These are phyloP conservation scores for Psilanteris sp. DNA, from an alignment of 1,140 invertebrate genomes.

Conservation along the genomic window DNA sequence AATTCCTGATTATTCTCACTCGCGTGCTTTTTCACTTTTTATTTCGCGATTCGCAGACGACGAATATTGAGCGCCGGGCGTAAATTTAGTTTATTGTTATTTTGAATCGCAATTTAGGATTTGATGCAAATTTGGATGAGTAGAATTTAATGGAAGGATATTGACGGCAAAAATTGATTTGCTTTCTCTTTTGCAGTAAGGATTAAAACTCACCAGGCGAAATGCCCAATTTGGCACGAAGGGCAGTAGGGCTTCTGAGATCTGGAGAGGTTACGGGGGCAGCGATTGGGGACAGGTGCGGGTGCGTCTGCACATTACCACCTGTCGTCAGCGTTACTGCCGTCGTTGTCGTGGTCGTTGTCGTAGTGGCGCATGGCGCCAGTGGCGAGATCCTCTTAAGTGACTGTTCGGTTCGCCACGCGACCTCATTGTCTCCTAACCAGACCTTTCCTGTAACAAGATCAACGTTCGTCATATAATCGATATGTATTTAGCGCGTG, in stretches of 20 bases:
- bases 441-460: slow-evolving; percentile 75
- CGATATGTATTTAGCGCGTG: background rate
- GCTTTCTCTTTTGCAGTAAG: too few species aligned
- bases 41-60: too few species aligned
- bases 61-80: too few species aligned
- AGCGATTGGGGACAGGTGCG: slow-evolving; percentile 75
- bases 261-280: slow-evolving; percentile 74
- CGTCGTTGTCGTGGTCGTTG: slow-evolving; percentile 67
- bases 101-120: too few species aligned
- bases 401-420: slow-evolving; percentile 76
- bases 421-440: slow-evolving; percentile 75
- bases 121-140: too few species aligned
- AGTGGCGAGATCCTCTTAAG: slow-evolving; percentile 74
- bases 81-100: too few species aligned
- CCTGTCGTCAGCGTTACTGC: slow-evolving; percentile 67
- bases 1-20: too few species aligned
- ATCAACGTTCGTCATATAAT: slow-evolving; percentile 6
- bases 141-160: too few species aligned
- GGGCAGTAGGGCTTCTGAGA: slow-evolving; percentile 72
- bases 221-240: slow-evolving; percentile 74
- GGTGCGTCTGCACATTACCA: slow-evolving; percentile 70
- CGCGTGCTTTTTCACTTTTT: slow-evolving; percentile 1
- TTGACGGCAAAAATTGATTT: too few species aligned
- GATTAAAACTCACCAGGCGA: slow-evolving; percentile 63
- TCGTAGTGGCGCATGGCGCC: slow-evolving; percentile 71